Conservation (phyloP, 2,797 vertebrate genomes). For the Falco berigora region DNA sequence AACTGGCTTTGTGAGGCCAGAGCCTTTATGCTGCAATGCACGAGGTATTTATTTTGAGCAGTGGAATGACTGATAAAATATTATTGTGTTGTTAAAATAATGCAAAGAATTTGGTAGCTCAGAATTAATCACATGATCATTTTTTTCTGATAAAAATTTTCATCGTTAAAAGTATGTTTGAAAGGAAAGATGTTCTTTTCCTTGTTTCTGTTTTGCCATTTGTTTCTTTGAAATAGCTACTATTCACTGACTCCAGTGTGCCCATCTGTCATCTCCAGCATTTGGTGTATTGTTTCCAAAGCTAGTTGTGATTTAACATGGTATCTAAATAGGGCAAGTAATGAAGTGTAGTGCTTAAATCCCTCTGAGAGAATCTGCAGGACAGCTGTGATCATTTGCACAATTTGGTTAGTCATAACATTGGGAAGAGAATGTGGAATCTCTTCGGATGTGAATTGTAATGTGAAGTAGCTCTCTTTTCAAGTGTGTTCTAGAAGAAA, state of each 20-base stretch:
- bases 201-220: not conserved
- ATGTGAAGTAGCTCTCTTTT: not conserved
- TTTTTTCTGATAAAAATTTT: not conserved
- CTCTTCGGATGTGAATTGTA: not conserved
- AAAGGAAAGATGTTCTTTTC: not conserved
- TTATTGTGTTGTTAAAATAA: not conserved
- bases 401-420: constrained; percentile 64
- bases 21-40: not conserved
- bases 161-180: accelerated
- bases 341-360: constrained; percentile 58
- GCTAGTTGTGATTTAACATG: constrained; percentile 70
- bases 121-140: not conserved
- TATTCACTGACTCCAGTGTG: not conserved
- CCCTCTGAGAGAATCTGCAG: constrained; percentile 68
- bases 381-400: constrained; percentile 77
- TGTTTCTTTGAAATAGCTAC: not conserved
- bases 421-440: constrained; percentile 6
- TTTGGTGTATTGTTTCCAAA: constrained; percentile 71
- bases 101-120: not conserved
- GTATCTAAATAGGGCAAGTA: constrained; percentile 79
- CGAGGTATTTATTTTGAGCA: not conserved
- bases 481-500: not conserved
- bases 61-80: not conserved
- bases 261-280: constrained; percentile 48
- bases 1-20: not conserved